A percentile compares a stretch with the other conserved stretches of the same genome.
Evolutionary conservation across 2,888 invertebrate genomes (phyloP).

Genomic region (Eremobia ochroleuca): DNA sequence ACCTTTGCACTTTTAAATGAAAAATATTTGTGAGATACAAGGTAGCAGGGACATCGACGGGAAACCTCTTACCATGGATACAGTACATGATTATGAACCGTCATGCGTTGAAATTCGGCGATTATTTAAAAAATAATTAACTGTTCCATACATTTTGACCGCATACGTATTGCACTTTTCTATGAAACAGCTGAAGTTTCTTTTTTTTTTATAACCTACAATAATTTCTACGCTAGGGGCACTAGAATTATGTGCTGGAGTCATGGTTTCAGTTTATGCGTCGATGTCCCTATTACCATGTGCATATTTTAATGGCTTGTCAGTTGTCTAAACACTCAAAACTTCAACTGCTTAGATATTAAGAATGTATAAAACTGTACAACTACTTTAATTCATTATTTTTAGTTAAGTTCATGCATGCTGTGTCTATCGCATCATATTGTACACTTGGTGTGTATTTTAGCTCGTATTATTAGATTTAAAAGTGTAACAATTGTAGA

Average conservation of each 20-base stretch:
- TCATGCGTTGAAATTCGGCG: not conserved
- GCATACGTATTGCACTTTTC: not conserved
- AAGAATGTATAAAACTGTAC: no score
- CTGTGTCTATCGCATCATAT: no score
- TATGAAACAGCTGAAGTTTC: not conserved
- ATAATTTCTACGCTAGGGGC: not conserved
- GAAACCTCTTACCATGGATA: not conserved
- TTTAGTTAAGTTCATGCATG: no score
- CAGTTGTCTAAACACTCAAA: no score
- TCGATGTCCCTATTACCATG: no score
- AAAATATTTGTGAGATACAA: not conserved
- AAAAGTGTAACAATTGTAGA: no score
- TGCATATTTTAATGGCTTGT: no score
- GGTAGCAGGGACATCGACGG: not conserved
- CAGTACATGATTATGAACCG: not conserved
- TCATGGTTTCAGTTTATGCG: not conserved
- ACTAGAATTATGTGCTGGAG: not conserved
- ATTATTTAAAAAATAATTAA: not conserved
- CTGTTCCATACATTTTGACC: not conserved
- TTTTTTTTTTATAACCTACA: not conserved
- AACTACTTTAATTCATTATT: no score
- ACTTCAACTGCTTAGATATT: no score
- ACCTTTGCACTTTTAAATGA: not conserved
- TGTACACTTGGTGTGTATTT: no score
- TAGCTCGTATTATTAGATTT: no score